Evolutionary conservation across 23 tunicate species (phyloP).

Genomic region (Pegea sp.): DNA sequence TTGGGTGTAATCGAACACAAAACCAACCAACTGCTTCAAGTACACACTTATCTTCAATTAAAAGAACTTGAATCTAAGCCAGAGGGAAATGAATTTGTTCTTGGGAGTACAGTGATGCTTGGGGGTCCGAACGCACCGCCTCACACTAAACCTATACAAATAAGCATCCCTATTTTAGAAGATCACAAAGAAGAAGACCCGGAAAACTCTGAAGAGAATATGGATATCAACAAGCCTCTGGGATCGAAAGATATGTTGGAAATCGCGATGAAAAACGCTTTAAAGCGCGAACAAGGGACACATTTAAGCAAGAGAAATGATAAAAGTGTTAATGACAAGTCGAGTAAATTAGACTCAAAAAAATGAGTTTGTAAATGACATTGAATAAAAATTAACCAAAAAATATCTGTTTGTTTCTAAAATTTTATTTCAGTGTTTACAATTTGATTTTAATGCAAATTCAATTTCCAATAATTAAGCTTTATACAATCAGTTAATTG

Average conservation of each 20-base stretch:
- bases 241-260: background rate
- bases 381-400: too few relatives aligned
- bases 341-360: too few relatives aligned
- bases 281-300: background rate
- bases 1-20: constrained; percentile 83
- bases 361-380: too few relatives aligned
- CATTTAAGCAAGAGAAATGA: too few relatives aligned
- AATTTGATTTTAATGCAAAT: too few relatives aligned
- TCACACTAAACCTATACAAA: background rate
- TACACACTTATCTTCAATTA: constrained; percentile 77
- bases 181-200: background rate
- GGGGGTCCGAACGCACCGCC: constrained; percentile 1
- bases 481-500: too few relatives aligned
- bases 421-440: too few relatives aligned
- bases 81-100: too few relatives aligned
- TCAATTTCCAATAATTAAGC: too few relatives aligned
- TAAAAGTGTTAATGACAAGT: too few relatives aligned
- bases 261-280: background rate
- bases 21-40: constrained; percentile 76
- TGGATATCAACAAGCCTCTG: background rate
- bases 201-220: background rate
- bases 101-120: too few relatives aligned
- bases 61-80: constrained; percentile 54
- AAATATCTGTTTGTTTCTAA: too few relatives aligned
- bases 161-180: background rate